These are phyloP conservation scores for Phrynocephalus versicolor DNA, from an alignment of 2,113 vertebrate species.

Conservation along the genomic window DNA sequence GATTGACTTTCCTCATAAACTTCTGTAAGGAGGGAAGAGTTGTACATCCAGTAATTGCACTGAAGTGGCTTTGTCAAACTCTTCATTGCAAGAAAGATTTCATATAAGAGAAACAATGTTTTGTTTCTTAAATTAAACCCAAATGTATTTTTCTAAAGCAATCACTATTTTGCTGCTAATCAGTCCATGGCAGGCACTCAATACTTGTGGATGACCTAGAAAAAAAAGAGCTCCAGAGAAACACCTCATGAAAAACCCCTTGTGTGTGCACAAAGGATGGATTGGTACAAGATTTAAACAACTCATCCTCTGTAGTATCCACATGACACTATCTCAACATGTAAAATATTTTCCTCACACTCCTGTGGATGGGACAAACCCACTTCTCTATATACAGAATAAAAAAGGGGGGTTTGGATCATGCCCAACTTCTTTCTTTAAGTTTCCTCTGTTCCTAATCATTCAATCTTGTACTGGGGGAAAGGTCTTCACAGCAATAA, in stretches of 20 bases:
- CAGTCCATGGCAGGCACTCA: not conserved
- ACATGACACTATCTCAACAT: not conserved
- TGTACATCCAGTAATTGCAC: not conserved
- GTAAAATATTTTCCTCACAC: not conserved
- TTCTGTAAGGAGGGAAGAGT: not conserved
- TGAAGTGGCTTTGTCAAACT: not conserved
- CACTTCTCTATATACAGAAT: no score
- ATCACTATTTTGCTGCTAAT: not conserved
- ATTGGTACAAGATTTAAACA: not conserved
- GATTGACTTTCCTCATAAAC: not conserved
- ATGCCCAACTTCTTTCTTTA: not conserved
- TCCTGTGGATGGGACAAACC: not conserved
- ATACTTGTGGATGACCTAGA: not conserved
- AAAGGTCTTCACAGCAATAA: not conserved
- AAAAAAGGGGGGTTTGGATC: not conserved
- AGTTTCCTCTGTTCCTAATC: not conserved
- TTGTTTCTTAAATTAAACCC: not conserved
- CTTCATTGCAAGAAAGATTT: not conserved
- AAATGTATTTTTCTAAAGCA: not conserved
- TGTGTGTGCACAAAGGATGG: not conserved
- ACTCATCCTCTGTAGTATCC: not conserved
- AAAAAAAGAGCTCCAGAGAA: not conserved
- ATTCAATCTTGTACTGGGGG: not conserved
- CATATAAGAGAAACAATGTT: not conserved
- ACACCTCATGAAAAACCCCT: not conserved